Evolutionary conservation across 2,888 invertebrate species (phyloP), one percentile per base, ranked within the genome.

Genomic region (Hermaeophaga mercurialis): DNA sequence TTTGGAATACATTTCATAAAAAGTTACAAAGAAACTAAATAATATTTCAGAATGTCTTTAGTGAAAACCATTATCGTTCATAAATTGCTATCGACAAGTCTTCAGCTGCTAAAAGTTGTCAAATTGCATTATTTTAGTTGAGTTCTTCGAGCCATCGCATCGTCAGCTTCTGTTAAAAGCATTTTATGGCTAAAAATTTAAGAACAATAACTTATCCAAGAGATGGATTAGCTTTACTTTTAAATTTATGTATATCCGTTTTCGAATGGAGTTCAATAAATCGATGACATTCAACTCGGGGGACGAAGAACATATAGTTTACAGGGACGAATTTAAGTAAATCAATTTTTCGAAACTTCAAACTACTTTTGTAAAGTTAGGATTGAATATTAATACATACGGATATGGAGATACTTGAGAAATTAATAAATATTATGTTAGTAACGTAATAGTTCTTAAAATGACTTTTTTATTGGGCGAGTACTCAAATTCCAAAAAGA

Each of bases 101-200:
- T 49, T 36, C 49, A 38, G 33, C 47, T 24, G 59, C 41, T 56
- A 52, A 54, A 58, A 61, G 60, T 56, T 58, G 63, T 60, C 62
- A 60, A 63, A 61, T 63, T 61, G 49, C 60, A 63, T 62, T 64
- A 66, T 59, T 64, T 59, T 44, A 36, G 48, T 36, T 36, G 15
- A 36, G 12, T 6, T 38, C 36, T 18, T 38, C 12, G 38, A 38
- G 6, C 15, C 38, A 15, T 18, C 38, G 17, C 18, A 14, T 38
- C 8, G 6, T 1, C 6, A 17, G 14, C 17, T 38, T 38, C 38
- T 17, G 15, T 38, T 38, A 38, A 38, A 38, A 38, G 38, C 38
- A 18, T 38, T 38, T 38, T 18, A 15, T 11, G 14, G 12, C 34
- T 34, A 34, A 34, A 12, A 9, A 33, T 4, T 4, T 12, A 33